Evolutionary conservation across 2,797 vertebrate genomes (phyloP).

Genomic region (Dermochelys coriacea): DNA sequence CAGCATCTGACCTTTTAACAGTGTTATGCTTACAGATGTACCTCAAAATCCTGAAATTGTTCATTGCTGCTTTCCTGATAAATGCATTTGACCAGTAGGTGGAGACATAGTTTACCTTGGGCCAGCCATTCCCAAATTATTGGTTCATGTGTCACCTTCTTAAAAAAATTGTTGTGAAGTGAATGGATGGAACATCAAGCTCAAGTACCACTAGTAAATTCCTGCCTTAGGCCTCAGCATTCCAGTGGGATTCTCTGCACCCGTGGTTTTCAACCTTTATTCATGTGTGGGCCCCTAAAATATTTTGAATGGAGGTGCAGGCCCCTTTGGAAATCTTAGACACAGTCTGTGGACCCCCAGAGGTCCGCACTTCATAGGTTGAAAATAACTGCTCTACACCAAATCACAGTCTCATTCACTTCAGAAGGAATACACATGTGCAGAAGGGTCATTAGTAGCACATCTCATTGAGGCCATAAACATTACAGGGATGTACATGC

Average conservation of each 20-base stretch:
- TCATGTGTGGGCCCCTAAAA: no score
- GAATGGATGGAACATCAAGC: no score
- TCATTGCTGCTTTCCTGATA: not conserved
- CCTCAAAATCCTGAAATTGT: not conserved
- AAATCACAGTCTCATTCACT: not conserved
- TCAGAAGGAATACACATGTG: not conserved
- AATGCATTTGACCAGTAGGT: not conserved
- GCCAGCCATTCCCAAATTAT: not conserved
- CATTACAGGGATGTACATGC: fast-evolving
- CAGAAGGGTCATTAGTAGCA: not conserved
- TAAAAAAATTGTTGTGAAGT: not conserved
- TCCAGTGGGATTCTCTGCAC: not conserved
- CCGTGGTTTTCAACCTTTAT: no score
- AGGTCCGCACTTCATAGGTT: no score
- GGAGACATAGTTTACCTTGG: not conserved
- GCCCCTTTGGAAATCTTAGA: no score
- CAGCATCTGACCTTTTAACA: not conserved
- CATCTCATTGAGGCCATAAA: fast-evolving
- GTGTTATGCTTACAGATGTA: not conserved
- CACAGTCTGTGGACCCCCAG: no score
- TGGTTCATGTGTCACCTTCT: not conserved
- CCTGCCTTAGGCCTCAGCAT: not conserved
- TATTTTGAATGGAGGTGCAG: no score
- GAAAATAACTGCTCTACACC: not conserved
- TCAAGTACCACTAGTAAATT: no score